Conservation (phyloP, 2,888 invertebrate species). For the Penaeus monodon region DNA sequence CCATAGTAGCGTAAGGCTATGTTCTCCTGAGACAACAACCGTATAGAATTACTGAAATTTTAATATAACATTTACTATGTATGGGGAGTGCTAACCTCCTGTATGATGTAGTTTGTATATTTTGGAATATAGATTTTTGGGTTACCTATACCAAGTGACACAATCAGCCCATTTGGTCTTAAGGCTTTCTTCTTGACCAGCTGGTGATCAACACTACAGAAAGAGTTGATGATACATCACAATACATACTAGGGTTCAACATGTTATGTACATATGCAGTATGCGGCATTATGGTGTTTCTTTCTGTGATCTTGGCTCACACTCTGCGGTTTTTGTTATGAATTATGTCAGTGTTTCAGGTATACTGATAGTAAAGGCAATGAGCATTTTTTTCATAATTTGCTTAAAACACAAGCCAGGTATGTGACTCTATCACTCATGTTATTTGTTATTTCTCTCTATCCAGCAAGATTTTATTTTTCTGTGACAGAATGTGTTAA, state of each 20-base stretch:
- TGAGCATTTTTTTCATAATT: constrained; percentile 16
- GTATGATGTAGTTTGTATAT: constrained; percentile 45
- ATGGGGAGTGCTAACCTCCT: constrained; percentile 9
- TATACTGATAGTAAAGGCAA: no score
- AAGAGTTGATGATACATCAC: neutral
- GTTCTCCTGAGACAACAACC: constrained; percentile 1
- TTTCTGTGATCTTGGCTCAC: no score
- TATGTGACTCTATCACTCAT: no score
- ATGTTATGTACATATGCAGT: constrained; percentile 35
- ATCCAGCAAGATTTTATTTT: neutral
- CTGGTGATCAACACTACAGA: no score
- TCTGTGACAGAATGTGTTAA: no score
- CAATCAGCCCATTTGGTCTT: neutral
- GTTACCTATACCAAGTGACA: constrained; percentile 22
- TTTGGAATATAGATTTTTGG: constrained; percentile 39
- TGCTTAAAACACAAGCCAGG: constrained; percentile 7
- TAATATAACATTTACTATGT: constrained; percentile 17
- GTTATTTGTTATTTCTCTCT: neutral
- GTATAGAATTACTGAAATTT: constrained; percentile 3
- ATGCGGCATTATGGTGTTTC: constrained; percentile 40
- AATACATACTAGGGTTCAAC: constrained; percentile 13
- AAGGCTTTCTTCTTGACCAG: neutral
- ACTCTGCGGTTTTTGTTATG: no score
- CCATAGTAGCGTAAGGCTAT: neutral
- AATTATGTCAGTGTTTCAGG: no score